These are phyloP conservation scores for Pinna nobilis DNA, from an alignment of 1,140 invertebrate genomes.

Conservation along the genomic window DNA sequence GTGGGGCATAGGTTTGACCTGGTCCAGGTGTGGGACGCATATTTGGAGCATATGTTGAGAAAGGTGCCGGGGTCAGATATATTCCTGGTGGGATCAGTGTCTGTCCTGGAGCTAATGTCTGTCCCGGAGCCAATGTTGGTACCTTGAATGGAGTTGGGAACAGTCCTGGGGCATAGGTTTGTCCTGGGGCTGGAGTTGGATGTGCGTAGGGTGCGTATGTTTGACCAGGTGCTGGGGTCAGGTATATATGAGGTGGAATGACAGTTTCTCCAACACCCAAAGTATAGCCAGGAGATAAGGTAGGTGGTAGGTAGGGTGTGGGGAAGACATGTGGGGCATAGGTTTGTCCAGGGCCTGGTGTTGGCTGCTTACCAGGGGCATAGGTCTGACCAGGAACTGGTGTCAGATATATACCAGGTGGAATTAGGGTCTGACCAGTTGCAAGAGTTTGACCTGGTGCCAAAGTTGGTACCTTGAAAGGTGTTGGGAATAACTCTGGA, in stretches of 20 bases:
- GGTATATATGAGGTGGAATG: constrained; percentile 27
- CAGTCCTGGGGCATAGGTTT: constrained; percentile 4
- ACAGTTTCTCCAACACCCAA: constrained; percentile 43
- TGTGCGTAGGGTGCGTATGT: constrained; percentile 20
- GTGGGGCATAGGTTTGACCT: constrained; percentile 20
- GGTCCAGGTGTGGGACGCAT: constrained; percentile 36
- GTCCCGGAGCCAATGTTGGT: constrained; percentile 47
- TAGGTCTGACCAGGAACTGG: constrained; percentile 39
- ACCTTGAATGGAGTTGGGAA: constrained; percentile 13
- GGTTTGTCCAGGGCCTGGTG: constrained; percentile 40
- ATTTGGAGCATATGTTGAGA: constrained; percentile 39
- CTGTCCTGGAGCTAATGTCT: constrained; percentile 47
- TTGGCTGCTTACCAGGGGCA: constrained; percentile 42
- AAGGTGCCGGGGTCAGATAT: constrained; percentile 35
- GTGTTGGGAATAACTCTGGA: constrained; percentile 14
- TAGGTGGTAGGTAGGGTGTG: constrained; percentile 31
- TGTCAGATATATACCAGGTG: constrained; percentile 40
- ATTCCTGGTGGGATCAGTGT: constrained; percentile 41
- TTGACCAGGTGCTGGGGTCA: constrained; percentile 17
- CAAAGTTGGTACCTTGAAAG: constrained; percentile 38
- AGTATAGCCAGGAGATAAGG: constrained; percentile 13
- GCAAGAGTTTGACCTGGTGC: constrained; percentile 48
- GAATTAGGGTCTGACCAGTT: constrained; percentile 45
- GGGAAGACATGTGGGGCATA: constrained; percentile 42
- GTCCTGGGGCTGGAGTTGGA: not conserved